phyloP scores from a whole-genome alignment of 2,888 invertebrate genomes.

The Microctonus aethiopoides region DNA sequence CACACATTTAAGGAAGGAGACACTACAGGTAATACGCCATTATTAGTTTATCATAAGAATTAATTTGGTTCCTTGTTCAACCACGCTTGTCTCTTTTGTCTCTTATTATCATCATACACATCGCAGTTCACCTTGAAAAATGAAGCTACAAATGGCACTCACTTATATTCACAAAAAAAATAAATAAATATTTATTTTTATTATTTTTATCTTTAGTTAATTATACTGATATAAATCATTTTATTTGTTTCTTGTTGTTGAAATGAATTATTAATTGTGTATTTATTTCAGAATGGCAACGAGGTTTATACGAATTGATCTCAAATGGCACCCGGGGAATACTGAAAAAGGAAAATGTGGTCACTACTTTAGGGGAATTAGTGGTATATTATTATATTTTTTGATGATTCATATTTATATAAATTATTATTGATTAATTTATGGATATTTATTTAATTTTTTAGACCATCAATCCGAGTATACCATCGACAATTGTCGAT shows the following conservation, averaged over 20 bases:
- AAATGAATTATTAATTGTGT: constrained; percentile 63
- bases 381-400: constrained; percentile 74
- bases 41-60: background rate
- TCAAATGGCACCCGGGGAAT: constrained; percentile 81
- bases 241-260: constrained; percentile 44
- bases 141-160: too few species aligned
- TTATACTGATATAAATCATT: background rate
- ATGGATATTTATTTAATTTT: constrained; percentile 53
- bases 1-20: constrained; percentile 65
- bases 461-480: constrained; percentile 80
- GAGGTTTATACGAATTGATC: constrained; percentile 83
- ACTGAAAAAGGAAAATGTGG: constrained; percentile 82
- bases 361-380: constrained; percentile 79
- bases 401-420: background rate
- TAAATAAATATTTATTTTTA: too few species aligned
- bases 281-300: constrained; percentile 75
- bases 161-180: background rate
- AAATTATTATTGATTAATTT: constrained; percentile 25
- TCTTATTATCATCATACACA: background rate
- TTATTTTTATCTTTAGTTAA: background rate
- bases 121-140: background rate
- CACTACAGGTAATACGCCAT: constrained; percentile 57
- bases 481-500: constrained; percentile 87
- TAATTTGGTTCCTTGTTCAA: background rate
- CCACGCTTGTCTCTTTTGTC: background rate